Base-by-base conservation (phyloP, 2,888 invertebrate species). In the Endomychus coccineus region DNA sequence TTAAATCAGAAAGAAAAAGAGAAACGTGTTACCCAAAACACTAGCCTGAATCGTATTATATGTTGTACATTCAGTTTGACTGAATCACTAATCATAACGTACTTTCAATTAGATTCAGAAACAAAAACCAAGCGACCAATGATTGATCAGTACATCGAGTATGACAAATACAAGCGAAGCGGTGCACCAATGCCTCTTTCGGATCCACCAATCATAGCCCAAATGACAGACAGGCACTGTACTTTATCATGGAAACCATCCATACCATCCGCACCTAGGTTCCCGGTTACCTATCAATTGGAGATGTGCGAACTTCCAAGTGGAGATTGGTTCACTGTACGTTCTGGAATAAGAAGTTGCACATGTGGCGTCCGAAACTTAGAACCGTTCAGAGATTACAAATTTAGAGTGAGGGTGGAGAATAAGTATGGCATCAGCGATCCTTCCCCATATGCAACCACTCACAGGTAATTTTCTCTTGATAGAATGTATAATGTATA, bases 361-460 rank as follows among this genome's bases (percentile, higher is more conserved):
- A 83, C 80, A 19, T 91, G 89, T 65, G 91, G 92, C 59, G 83
- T 95, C 40, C 75, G 84, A 45, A 88, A 90, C 64, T 69, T 97
- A 45, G 84, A 89, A 57, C 92, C 96, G 1, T 88, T 89, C 71
- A 77, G 86, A 45, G 95, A 96, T 67, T 98, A 98, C 69, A 84
- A 86, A 64, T 94, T 96, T 73, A 77, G 98, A 41, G 80, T 97
- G 22, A 77, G 95, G 21, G 97, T 97, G 2, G 95, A 96, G 63
- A 98, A 97, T 69, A 88, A 90, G 62, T 91, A 86, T 62, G 97
- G 97, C 25, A 80, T 94, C 46, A 92, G 92, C 66, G 96, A 97
- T 61, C 96, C 97, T 0, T 94, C 94, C 37, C 94, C 95, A 1
- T 85, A 81, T 58, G 87, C 88, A 2, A 74, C 81, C 53, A 90